phyloP scores from a whole-genome alignment of 2,888 invertebrate species.

The Anagyrus pseudococci region DNA sequence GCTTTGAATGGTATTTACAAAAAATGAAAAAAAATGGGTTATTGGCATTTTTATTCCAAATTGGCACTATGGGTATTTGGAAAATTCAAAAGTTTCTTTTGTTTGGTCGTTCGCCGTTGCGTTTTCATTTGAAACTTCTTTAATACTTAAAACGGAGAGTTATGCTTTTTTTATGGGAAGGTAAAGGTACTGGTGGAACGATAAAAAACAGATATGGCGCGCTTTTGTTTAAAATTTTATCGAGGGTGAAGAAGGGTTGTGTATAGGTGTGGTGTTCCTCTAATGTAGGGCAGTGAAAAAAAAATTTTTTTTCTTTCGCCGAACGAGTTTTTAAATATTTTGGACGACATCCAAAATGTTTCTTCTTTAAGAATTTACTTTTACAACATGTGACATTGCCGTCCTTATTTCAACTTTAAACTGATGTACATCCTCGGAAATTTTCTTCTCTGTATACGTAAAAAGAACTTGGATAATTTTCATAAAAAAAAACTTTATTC shows the following conservation, averaged over 20 bases:
- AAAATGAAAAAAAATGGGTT: too few relatives aligned
- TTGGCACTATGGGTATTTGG: not conserved
- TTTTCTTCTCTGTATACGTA: not conserved
- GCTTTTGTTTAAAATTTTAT: too few relatives aligned
- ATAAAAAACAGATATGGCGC: too few relatives aligned
- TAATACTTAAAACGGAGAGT: not conserved
- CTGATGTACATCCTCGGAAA: too few relatives aligned
- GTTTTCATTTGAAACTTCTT: not conserved
- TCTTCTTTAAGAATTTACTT: not conserved
- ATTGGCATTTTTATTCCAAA: not conserved
- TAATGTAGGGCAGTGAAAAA: not conserved
- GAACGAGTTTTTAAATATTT: not conserved
- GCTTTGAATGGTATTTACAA: not conserved
- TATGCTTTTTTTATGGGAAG: too few relatives aligned
- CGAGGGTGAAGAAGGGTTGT: conserved; percentile 69
- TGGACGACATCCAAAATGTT: not conserved
- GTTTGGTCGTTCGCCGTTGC: not conserved
- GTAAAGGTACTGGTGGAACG: too few relatives aligned
- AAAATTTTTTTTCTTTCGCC: too few relatives aligned
- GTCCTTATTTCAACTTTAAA: not conserved
- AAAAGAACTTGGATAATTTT: too few relatives aligned
- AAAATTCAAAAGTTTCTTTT: not conserved
- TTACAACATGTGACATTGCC: not conserved
- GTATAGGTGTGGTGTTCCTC: not conserved
- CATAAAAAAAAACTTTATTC: too few relatives aligned